Percentiles rank a stretch among this genome's conserved stretches.
These are phyloP conservation scores for Heterotis niloticus DNA, from an alignment of 2,113 vertebrate genomes.

Conservation along the genomic window DNA sequence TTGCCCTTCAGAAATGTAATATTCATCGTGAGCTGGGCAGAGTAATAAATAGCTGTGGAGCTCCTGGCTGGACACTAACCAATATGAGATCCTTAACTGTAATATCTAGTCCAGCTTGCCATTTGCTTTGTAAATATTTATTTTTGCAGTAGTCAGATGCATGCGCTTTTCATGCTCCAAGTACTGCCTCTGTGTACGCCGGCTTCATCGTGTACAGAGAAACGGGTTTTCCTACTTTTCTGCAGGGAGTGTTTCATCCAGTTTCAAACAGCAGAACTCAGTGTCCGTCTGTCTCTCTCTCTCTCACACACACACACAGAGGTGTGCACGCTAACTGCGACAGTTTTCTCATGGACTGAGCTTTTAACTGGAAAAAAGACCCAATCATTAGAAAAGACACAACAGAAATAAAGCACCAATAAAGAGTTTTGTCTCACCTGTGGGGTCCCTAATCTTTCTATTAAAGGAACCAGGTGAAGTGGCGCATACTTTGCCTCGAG, in stretches of 20 bases:
- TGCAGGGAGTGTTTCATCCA: background rate
- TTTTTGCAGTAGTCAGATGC: background rate
- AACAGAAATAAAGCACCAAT: background rate
- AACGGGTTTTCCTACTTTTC: constrained; percentile 10
- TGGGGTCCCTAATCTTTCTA: constrained; percentile 94
- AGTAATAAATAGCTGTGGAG: too few species aligned
- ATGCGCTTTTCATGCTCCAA: too few species aligned
- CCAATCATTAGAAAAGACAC: too few species aligned
- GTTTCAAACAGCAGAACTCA: background rate
- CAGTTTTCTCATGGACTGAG: background rate
- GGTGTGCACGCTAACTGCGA: too few species aligned
- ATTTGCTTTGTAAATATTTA: background rate
- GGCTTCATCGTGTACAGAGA: background rate
- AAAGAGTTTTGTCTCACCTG: constrained; percentile 71
- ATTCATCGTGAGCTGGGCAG: too few species aligned
- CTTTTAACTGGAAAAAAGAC: background rate
- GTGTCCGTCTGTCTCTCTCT: background rate
- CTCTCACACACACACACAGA: background rate
- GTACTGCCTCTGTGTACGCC: background rate
- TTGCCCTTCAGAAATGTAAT: too few species aligned
- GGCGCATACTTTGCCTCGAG: constrained; percentile 97
- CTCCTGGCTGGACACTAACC: too few species aligned
- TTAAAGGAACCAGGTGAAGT: constrained; percentile 96
- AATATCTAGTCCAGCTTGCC: constrained; percentile 5
- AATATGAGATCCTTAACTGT: too few species aligned